Base-by-base conservation (phyloP, 1,140 invertebrate genomes). In the Holotrichia oblita region DNA sequence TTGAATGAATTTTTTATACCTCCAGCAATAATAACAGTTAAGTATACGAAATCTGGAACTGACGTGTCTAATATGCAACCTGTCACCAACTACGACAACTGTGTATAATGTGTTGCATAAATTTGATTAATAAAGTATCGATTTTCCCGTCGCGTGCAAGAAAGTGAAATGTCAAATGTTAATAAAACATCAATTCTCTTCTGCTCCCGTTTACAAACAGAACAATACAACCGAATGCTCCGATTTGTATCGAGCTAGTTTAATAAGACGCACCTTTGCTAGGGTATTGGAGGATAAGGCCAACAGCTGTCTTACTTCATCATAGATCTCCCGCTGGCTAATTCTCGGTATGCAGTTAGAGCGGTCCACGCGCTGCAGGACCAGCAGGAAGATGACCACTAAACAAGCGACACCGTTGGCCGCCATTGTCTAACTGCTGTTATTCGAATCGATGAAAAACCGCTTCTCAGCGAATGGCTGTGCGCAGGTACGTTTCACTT, bases 241-340 rank as follows among this genome's bases (percentile, higher is more conserved):
- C 24, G 20, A 27, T 9, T 17, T n/a, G n/a, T 64, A 64, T 64
- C n/a, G 61, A 48, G 44, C 3, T 17, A 64, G n/a, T 22, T 64
- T 9, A 17, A 9, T 22, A 64, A 64, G 22, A 73, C 72, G 72
- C 24, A 73, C 72, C 72, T 73, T 73, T 41, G 34, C 24, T 4
- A 73, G 14, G 40, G n/a, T 10, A n/a, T 73, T 73, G 9, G 74
- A 76, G 20, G 81, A 73, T 44, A 82, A 77, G 22, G 79, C 77
- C 41, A 82, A 64, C 73, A 82, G 72, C 48, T 81, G 79, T 72
- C 77, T 78, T 24, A 82, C 80, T 72, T 82, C 81, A 64, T 82
- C 77, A 34, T 79, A 79, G 22, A 82, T 55, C 24, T 81, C 80
- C 22, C 76, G 78, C 24, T 80, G 73, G 7, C 48, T 76, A 22